A percentile compares a stretch with the other conserved stretches of the same genome.
These are phyloP conservation scores for Trachelus stipa DNA, from an alignment of 2,888 invertebrate species.

Conservation along the genomic window DNA sequence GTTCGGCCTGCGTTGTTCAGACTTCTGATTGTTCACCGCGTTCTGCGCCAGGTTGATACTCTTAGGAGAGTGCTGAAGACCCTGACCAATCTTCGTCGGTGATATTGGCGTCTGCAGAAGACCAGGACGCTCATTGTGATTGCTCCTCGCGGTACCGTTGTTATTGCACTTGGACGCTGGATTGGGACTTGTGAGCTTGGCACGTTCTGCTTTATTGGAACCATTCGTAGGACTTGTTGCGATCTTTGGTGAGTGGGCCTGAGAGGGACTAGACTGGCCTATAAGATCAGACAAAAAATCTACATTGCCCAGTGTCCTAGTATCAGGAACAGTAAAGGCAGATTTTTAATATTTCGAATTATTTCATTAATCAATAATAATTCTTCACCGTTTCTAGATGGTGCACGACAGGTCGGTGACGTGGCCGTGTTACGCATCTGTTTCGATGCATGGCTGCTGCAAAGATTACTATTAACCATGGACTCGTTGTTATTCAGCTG, in stretches of 20 bases:
- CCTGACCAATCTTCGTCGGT: constrained; percentile 58
- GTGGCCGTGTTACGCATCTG: constrained; percentile 59
- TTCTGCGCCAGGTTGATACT: constrained; percentile 49
- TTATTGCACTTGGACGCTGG: constrained; percentile 55
- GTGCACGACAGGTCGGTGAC: constrained; percentile 59
- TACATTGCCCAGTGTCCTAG: not conserved
- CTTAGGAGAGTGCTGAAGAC: constrained; percentile 54
- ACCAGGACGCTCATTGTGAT: constrained; percentile 58
- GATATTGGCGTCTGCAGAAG: constrained; percentile 59
- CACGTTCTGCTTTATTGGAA: constrained; percentile 44
- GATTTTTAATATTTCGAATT: not conserved
- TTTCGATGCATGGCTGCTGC: constrained; percentile 55
- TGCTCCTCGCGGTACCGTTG: constrained; percentile 46
- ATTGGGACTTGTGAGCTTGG: constrained; percentile 33
- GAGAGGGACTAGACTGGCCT: constrained; percentile 61
- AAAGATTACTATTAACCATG: constrained; percentile 59
- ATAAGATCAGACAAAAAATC: constrained; percentile 9
- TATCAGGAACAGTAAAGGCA: not conserved
- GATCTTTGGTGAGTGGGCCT: constrained; percentile 55
- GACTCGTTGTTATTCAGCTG: constrained; percentile 62
- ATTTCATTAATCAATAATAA: not conserved
- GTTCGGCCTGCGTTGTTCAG: constrained; percentile 55
- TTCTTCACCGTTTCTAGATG: constrained; percentile 54
- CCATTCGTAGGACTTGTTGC: constrained; percentile 49
- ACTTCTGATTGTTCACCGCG: constrained; percentile 53